Evolutionary conservation across 2,797 vertebrate genomes (phyloP), one percentile per base, ranked within the genome.

Genomic region (Lutjanus argentimaculatus): DNA sequence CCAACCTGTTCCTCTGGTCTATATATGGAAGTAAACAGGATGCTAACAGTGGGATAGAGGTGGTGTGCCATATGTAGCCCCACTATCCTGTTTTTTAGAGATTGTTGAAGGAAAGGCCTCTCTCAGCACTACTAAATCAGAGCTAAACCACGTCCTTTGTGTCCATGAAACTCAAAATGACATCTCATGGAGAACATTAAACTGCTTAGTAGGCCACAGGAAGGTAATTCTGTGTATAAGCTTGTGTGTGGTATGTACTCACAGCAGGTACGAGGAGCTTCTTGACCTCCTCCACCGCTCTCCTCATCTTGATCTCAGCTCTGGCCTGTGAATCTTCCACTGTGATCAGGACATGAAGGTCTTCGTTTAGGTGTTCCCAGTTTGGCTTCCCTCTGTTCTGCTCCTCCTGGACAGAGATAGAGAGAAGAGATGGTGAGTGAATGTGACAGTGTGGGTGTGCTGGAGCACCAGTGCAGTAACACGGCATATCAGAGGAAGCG

Each of bases 311-410:
- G 90, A 96, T 93, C 92, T 97, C 96, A 0, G 96, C 96, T 88
- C 96, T 91, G 82, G 93, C 85, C 93, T 96, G 96, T 0, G 96
- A 96, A 91, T 97, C 96, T 89, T 97, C 96, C 80, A 97, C 96
- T 30, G 96, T 95, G 91, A 97, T 96, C 79, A 97, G 94, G 75
- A 97, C 96, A 48, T 97, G 96, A 66, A 97, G 95, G 80, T 97
- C 96, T 91, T 97, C 96, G 84, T 96, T 97, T 87, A 97, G 94
- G 90, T 97, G 96, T 88, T 96, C 96, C 96, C 96, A 97, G 94
- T 97, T 97, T 14, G 96, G 96, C 88, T 97, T 97, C 46, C 96
- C 96, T 93, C 95, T 88, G 94, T 97, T 97, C 93, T 97, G 96
- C 85, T 97, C 96, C 90, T 97, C 96, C 96, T 97, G 90, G 77